phyloP scores from a whole-genome alignment of 2,797 vertebrate genomes.

The Nyctibius grandis region DNA sequence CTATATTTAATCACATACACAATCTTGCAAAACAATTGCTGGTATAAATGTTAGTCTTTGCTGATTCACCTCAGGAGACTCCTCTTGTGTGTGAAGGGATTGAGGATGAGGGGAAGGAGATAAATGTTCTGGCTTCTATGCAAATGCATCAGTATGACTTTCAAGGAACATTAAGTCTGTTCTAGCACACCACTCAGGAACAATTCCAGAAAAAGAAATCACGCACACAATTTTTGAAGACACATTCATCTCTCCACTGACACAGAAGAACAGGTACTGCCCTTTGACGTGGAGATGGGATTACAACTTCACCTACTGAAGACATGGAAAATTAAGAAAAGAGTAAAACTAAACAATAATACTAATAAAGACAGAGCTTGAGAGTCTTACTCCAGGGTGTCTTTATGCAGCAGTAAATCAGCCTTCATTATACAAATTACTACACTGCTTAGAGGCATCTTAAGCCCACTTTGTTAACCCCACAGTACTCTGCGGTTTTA shows the following conservation, averaged over 20 bases:
- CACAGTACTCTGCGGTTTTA: not conserved
- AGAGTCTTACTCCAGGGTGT: not conserved
- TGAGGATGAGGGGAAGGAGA: not conserved
- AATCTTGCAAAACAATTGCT: not conserved
- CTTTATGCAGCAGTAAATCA: not conserved
- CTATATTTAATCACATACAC: not conserved
- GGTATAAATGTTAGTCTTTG: not conserved
- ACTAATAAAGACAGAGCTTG: not conserved
- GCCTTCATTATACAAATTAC: not conserved
- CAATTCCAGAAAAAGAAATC: not conserved
- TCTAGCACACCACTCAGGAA: not conserved
- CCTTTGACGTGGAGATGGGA: not conserved
- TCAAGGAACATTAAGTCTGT: slow-evolving; percentile 35
- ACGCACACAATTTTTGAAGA: not conserved
- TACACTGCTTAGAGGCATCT: not conserved
- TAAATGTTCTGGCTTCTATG: not conserved
- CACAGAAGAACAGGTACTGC: not conserved
- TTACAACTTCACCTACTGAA: not conserved
- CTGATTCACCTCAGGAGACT: not conserved
- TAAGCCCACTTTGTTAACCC: not conserved
- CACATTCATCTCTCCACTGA: not conserved
- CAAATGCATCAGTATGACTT: not conserved
- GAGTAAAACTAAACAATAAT: not conserved
- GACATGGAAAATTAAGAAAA: not conserved
- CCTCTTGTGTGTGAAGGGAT: not conserved